phyloP scores from a whole-genome alignment of 2,888 invertebrate species.

The Sinopyrophorus schimmeli region DNA sequence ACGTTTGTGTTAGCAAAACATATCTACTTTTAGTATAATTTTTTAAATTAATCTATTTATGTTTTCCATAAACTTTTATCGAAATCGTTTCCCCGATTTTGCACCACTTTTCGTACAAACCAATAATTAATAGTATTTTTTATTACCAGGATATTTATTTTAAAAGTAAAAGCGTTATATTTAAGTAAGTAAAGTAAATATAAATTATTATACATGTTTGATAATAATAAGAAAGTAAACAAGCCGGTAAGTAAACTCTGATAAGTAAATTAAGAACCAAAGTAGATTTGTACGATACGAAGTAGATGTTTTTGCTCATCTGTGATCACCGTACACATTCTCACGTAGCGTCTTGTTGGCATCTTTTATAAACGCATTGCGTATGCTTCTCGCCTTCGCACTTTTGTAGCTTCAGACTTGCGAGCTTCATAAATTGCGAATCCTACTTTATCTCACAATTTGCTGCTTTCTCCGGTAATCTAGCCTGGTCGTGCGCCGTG shows the following conservation, averaged over 20 bases:
- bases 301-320: constrained; percentile 11
- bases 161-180: too few species aligned
- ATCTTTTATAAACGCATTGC: constrained; percentile 26
- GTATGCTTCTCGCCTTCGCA: constrained; percentile 32
- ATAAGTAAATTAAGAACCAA: too few species aligned
- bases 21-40: constrained; percentile 10
- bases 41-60: constrained; percentile 7
- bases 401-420: constrained; percentile 31
- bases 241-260: too few species aligned
- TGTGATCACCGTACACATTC: constrained; percentile 13
- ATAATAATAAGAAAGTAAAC: too few species aligned
- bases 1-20: constrained; percentile 11
- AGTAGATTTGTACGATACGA: too few species aligned
- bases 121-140: too few species aligned
- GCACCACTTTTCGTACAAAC: too few species aligned
- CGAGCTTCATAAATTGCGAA: constrained; percentile 32
- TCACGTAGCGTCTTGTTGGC: constrained; percentile 22
- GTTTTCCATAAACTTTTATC: background rate
- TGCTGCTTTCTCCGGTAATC: constrained; percentile 34
- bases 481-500: constrained; percentile 27
- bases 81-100: too few species aligned
- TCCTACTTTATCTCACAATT: constrained; percentile 35
- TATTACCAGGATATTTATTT: too few species aligned
- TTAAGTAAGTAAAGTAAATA: too few species aligned
- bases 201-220: too few species aligned